A percentile compares a stretch with the other conserved stretches of the same genome.
phyloP scores from a whole-genome alignment of 2,113 vertebrate genomes.

The Fregata magnificens region DNA sequence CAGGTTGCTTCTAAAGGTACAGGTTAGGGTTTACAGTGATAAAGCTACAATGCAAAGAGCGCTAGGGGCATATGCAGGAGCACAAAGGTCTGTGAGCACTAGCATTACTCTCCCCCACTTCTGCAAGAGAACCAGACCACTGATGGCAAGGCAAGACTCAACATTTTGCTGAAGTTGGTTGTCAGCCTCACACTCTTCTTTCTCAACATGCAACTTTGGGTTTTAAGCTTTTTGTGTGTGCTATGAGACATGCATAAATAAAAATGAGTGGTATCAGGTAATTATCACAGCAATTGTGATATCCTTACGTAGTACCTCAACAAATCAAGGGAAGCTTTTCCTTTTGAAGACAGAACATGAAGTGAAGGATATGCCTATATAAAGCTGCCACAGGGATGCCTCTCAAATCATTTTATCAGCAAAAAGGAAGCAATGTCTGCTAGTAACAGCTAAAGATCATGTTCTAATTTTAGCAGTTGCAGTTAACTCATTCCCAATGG shows the following conservation, averaged over 20 bases:
- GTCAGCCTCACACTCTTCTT: not conserved
- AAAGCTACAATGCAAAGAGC: not conserved
- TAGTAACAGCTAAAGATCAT: slow-evolving; percentile 36
- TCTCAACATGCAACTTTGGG: not conserved
- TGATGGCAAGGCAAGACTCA: not conserved
- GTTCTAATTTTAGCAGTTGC: slow-evolving; percentile 54
- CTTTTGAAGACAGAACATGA: not conserved
- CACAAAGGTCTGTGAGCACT: not conserved
- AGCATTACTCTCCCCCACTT: not conserved
- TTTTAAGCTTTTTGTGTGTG: not conserved
- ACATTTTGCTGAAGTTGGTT: not conserved
- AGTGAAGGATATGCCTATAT: not conserved
- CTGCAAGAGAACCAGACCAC: not conserved
- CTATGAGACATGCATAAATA: slow-evolving; percentile 29
- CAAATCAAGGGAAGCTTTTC: not conserved
- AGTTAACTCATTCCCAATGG: slow-evolving; percentile 69
- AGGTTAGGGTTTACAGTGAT: not conserved
- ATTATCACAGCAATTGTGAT: not conserved
- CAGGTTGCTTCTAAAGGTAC: not conserved
- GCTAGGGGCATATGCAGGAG: not conserved
- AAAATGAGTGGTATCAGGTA: not conserved
- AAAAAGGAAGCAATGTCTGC: slow-evolving; percentile 33
- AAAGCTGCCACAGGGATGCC: slow-evolving; percentile 3
- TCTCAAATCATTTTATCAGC: slow-evolving; percentile 7
- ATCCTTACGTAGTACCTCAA: not conserved